phyloP scores from a whole-genome alignment of 2,888 invertebrate genomes.

The Trachelus troglodyta region DNA sequence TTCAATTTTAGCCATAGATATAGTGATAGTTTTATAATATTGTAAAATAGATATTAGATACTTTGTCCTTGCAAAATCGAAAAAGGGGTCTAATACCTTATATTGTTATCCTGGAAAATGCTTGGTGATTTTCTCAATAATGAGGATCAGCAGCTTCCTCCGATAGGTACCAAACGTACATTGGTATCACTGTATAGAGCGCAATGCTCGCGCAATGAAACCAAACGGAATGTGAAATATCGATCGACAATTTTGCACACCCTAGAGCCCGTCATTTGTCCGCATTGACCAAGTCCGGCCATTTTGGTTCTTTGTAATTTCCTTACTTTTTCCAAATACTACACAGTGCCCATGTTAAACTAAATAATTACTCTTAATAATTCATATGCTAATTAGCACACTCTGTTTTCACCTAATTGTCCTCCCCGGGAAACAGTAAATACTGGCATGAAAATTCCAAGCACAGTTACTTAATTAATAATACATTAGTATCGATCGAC shows the following conservation, averaged over 20 bases:
- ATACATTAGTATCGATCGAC: neutral
- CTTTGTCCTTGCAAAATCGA: neutral
- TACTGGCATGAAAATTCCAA: slow-evolving; percentile 40
- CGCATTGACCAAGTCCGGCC: neutral
- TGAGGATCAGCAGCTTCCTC: neutral
- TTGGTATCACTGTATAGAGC: neutral
- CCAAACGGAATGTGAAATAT: neutral
- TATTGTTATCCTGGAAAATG: neutral
- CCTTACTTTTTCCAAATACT: neutral
- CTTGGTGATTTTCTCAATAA: neutral
- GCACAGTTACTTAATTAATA: slow-evolving; percentile 19
- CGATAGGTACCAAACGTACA: neutral
- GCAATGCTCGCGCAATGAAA: neutral
- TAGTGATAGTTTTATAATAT: neutral
- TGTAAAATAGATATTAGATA: neutral
- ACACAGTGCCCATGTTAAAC: neutral
- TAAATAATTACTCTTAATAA: neutral
- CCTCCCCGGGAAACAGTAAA: slow-evolving; percentile 33
- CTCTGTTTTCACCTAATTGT: slow-evolving; percentile 41
- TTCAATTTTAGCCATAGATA: neutral
- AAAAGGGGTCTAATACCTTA: neutral
- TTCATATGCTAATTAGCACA: neutral
- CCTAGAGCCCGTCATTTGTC: neutral
- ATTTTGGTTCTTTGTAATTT: neutral
- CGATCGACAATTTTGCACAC: neutral